phyloP scores from a whole-genome alignment of 1,140 invertebrate species.

The Anadara kagoshimensis region DNA sequence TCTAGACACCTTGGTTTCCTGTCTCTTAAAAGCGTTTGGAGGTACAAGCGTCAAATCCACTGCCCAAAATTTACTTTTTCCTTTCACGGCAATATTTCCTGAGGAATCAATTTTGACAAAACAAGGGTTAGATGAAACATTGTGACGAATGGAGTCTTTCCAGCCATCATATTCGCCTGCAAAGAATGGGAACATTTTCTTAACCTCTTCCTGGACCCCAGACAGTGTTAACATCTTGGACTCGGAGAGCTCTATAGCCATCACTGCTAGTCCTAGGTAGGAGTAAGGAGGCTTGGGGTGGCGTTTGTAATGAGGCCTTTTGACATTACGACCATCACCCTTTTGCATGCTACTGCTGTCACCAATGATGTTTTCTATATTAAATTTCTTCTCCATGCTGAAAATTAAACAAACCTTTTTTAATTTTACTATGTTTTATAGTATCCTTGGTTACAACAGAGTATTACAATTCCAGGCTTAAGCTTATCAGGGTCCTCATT shows the following conservation, averaged over 20 bases:
- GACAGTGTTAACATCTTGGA: conserved; percentile 88
- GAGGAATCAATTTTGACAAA: conserved; percentile 49
- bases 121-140: conserved; percentile 60
- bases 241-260: conserved; percentile 94
- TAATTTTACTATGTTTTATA: too few species aligned
- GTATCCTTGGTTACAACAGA: too few species aligned
- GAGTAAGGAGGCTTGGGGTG: conserved; percentile 89
- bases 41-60: conserved; percentile 27
- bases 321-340: too few species aligned
- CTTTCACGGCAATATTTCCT: not conserved
- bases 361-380: too few species aligned
- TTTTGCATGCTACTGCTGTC: too few species aligned
- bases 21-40: conserved; percentile 30
- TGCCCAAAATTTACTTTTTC: conserved; percentile 24
- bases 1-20: conserved; percentile 30
- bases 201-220: conserved; percentile 91
- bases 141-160: conserved; percentile 68
- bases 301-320: conserved; percentile 38
- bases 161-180: conserved; percentile 59
- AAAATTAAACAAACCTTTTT: too few species aligned
- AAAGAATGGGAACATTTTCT: conserved; percentile 64
- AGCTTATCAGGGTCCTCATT: too few species aligned
- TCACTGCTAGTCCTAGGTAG: conserved; percentile 95
- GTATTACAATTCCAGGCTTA: too few species aligned
- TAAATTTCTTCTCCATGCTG: too few species aligned